phyloP scores from a whole-genome alignment of 2,888 invertebrate genomes.

The Aspidiotus rigidus region DNA sequence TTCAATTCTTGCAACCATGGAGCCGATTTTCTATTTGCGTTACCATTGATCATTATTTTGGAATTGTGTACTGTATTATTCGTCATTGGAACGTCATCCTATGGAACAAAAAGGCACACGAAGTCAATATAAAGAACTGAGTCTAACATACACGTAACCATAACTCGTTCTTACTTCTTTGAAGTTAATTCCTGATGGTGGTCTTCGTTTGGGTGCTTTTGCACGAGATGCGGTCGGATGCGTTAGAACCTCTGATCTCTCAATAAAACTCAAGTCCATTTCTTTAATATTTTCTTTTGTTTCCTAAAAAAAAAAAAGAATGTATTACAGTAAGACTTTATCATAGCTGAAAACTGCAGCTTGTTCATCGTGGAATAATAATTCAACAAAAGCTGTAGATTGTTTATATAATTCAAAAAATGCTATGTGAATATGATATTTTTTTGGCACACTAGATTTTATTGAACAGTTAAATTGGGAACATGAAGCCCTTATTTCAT shows the following conservation, averaged over 20 bases:
- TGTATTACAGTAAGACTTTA: too few relatives aligned
- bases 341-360: too few relatives aligned
- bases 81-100: slow-evolving; percentile 14
- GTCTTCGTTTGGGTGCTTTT: slow-evolving; percentile 56
- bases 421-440: too few relatives aligned
- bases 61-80: slow-evolving; percentile 21
- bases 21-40: slow-evolving; percentile 43
- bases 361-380: too few relatives aligned
- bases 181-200: slow-evolving; percentile 50
- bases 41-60: slow-evolving; percentile 16
- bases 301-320: neutral
- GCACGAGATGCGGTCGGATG: slow-evolving; percentile 50
- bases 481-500: too few relatives aligned
- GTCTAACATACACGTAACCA: neutral
- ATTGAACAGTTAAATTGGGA: too few relatives aligned
- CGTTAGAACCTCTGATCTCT: slow-evolving; percentile 41
- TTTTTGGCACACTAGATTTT: too few relatives aligned
- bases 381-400: too few relatives aligned
- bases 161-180: slow-evolving; percentile 40
- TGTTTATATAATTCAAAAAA: too few relatives aligned
- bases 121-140: neutral
- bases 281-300: slow-evolving; percentile 7
- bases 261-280: slow-evolving; percentile 34
- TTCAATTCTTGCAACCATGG: slow-evolving; percentile 78
- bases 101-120: neutral